Conservation (phyloP, 2,888 invertebrate species). For the Cynaeus angustus region DNA sequence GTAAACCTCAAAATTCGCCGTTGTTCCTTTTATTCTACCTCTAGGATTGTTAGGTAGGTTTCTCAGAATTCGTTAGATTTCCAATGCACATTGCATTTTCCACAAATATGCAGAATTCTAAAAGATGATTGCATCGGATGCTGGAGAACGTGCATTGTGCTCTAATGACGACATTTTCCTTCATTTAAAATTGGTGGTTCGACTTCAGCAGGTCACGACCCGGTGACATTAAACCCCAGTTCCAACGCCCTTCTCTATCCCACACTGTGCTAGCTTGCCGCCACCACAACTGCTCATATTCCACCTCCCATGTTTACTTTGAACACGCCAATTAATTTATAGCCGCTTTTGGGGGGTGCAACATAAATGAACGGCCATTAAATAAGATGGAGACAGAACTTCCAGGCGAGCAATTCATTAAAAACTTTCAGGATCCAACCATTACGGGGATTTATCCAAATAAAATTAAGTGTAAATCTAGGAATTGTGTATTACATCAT, state of each 20-base stretch:
- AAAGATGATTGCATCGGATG: conserved; percentile 6
- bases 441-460: too few relatives aligned
- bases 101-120: conserved; percentile 21
- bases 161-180: conserved; percentile 34
- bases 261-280: conserved; percentile 43
- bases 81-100: conserved; percentile 20
- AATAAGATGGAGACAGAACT: conserved; percentile 22
- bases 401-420: neutral
- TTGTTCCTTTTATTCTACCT: too few relatives aligned
- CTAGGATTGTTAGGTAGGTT: neutral
- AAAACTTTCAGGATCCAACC: too few relatives aligned
- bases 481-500: too few relatives aligned
- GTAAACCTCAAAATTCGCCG: too few relatives aligned
- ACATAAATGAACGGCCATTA: conserved; percentile 44
- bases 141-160: conserved; percentile 32
- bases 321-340: conserved; percentile 50
- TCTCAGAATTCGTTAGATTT: neutral
- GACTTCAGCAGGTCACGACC: conserved; percentile 52
- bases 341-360: conserved; percentile 44
- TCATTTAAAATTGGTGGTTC: conserved; percentile 38
- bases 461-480: too few relatives aligned
- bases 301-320: conserved; percentile 46
- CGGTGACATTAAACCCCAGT: conserved; percentile 53
- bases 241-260: conserved; percentile 45
- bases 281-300: conserved; percentile 48